These are phyloP conservation scores for Agrotis exclamationis DNA, from an alignment of 2,888 invertebrate species.

Conservation along the genomic window DNA sequence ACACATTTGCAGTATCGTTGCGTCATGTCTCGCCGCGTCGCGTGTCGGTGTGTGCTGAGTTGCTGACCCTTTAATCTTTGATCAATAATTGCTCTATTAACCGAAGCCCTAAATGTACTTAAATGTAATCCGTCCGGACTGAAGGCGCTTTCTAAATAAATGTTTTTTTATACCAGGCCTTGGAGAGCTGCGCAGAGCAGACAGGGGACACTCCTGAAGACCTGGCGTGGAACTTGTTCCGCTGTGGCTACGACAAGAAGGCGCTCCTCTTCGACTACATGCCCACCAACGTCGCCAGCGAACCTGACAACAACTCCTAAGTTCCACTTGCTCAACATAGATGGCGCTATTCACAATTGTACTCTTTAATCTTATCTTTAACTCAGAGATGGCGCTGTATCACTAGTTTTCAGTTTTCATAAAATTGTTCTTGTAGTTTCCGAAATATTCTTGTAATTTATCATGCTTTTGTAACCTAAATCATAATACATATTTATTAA, in stretches of 20 bases:
- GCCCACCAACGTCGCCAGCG: slow-evolving; percentile 69
- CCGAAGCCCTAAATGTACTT: too few relatives aligned
- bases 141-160: neutral
- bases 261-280: slow-evolving; percentile 82
- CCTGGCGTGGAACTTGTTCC: slow-evolving; percentile 86
- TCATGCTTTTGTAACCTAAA: slow-evolving; percentile 30
- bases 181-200: slow-evolving; percentile 83
- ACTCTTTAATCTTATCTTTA: slow-evolving; percentile 11
- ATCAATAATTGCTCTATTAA: too few relatives aligned
- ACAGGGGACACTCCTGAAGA: slow-evolving; percentile 82
- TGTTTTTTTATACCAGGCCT: slow-evolving; percentile 67
- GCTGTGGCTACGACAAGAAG: slow-evolving; percentile 85
- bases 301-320: slow-evolving; percentile 66
- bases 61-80: too few relatives aligned
- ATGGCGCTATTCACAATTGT: slow-evolving; percentile 46
- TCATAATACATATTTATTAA: slow-evolving; percentile 46
- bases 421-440: slow-evolving; percentile 35
- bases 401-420: slow-evolving; percentile 21
- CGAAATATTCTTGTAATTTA: slow-evolving; percentile 38
- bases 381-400: slow-evolving; percentile 35
- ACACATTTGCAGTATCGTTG: too few relatives aligned
- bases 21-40: too few relatives aligned
- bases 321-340: slow-evolving; percentile 32
- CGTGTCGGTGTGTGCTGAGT: too few relatives aligned
- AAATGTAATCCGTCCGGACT: neutral